Evolutionary conservation across 53 echinoderm and acorn worm species (phyloP).

Genomic region (Glandiceps talaboti): DNA sequence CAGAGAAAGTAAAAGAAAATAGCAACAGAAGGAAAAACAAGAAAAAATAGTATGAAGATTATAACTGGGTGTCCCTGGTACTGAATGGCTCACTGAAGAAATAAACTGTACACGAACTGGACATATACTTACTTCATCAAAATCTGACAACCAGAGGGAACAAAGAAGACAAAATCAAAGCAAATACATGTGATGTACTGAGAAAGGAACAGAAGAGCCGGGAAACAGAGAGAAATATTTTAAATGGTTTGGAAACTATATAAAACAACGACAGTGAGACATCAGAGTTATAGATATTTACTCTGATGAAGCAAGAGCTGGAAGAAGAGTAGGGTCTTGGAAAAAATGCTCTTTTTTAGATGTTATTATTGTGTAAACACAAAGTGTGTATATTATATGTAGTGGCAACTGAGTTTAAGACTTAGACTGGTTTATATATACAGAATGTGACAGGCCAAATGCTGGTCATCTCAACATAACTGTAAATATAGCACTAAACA

Average conservation of each 20-base stretch:
- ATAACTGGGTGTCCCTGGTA: conserved; percentile 7
- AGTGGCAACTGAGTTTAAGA: no score
- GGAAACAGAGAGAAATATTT: not conserved
- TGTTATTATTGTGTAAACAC: no score
- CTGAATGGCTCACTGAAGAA: conserved; percentile 6
- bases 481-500: no score
- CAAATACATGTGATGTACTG: not conserved
- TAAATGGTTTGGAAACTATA: not conserved
- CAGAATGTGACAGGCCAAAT: no score
- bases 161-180: not conserved
- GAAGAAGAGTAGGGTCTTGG: no score
- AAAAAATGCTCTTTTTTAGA: no score
- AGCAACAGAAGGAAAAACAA: not conserved
- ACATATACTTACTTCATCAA: not conserved
- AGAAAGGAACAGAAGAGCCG: not conserved
- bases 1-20: not conserved
- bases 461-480: no score
- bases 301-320: no score
- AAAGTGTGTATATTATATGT: no score
- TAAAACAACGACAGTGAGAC: not conserved
- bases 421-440: no score
- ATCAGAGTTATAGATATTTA: no score
- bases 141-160: not conserved
- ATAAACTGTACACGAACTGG: conserved; percentile 2
- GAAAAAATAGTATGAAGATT: conserved; percentile 5